Evolutionary conservation across 2,113 vertebrate species (phyloP).

Genomic region (Mungos mungo): DNA sequence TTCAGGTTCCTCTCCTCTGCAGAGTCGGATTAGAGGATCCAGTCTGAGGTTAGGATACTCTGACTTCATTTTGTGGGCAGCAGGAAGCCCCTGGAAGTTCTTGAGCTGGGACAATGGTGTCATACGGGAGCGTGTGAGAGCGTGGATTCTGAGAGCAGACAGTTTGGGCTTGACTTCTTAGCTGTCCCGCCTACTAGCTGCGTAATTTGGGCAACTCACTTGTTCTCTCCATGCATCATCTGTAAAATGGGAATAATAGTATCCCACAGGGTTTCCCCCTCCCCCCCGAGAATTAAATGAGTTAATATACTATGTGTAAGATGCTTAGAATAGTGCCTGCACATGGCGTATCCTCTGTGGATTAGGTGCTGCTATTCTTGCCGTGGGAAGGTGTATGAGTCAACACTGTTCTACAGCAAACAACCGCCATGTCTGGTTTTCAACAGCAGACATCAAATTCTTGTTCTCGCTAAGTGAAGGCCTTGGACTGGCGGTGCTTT

Average conservation of each 20-base stretch:
- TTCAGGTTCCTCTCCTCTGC: not conserved
- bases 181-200: not conserved
- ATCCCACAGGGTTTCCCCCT: not conserved
- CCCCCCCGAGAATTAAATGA: not conserved
- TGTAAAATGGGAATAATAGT: not conserved
- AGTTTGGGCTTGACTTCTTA: not conserved
- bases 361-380: accelerated
- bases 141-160: not conserved
- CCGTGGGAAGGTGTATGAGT: accelerated
- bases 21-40: not conserved
- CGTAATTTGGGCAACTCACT: not conserved
- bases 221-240: not conserved
- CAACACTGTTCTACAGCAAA: no score
- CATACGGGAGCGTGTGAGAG: no score
- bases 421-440: not conserved
- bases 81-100: not conserved
- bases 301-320: not conserved
- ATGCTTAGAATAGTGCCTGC: not conserved
- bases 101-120: not conserved
- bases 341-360: accelerated
- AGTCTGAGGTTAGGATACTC: not conserved
- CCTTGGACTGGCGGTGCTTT: not conserved
- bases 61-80: not conserved
- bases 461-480: not conserved
- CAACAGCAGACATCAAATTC: not conserved